phyloP scores from a whole-genome alignment of 2,888 invertebrate genomes.

The Bellardia bayeri region DNA sequence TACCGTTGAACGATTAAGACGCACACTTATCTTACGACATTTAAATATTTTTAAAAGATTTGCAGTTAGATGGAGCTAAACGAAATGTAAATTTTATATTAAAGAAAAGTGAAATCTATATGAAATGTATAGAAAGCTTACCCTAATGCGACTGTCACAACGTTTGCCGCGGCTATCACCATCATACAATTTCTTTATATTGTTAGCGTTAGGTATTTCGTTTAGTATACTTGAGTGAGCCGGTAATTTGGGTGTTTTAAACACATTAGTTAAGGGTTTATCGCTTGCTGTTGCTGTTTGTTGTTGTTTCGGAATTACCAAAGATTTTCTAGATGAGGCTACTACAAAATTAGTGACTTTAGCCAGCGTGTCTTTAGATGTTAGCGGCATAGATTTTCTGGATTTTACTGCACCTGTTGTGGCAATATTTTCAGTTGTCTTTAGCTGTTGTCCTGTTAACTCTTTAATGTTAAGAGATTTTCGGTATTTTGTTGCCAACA shows the following conservation, averaged over 20 bases:
- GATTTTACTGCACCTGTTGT: background rate
- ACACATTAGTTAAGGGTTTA: background rate
- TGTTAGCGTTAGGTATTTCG: slow-evolving; percentile 14
- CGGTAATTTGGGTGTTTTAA: slow-evolving; percentile 49
- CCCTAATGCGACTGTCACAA: slow-evolving; percentile 15
- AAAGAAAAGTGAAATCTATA: no score
- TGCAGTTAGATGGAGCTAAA: slow-evolving; percentile 19
- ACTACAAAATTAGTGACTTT: background rate
- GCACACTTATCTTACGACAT: slow-evolving; percentile 54
- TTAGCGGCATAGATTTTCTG: slow-evolving; percentile 50
- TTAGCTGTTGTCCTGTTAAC: background rate
- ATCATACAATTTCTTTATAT: slow-evolving; percentile 31
- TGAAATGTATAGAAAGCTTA: background rate
- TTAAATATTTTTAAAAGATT: slow-evolving; percentile 25
- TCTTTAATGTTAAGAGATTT: slow-evolving; percentile 22
- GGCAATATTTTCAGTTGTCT: background rate
- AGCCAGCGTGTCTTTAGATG: background rate
- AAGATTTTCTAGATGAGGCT: slow-evolving; percentile 9
- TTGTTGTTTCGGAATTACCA: slow-evolving; percentile 22
- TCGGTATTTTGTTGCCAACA: background rate
- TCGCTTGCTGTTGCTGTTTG: background rate
- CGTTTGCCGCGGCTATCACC: background rate
- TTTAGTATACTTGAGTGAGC: slow-evolving; percentile 23
- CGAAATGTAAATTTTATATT: background rate
- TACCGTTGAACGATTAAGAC: slow-evolving; percentile 55